phyloP scores from a whole-genome alignment of 1,140 invertebrate genomes.

The Sitobion miscanthi region DNA sequence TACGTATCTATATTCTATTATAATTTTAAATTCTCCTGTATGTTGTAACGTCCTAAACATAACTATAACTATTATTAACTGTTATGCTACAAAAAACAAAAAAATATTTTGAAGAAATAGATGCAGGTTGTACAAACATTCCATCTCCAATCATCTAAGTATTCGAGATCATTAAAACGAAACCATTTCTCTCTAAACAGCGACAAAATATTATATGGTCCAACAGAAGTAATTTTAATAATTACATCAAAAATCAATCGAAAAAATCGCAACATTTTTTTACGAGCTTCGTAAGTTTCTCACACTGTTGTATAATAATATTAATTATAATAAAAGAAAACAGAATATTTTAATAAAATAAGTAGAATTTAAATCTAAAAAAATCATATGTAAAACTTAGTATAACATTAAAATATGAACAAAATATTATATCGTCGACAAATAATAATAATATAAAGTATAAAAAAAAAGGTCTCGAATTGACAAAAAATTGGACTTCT shows the following conservation, averaged over 20 bases:
- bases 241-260: not conserved
- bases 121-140: no score
- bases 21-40: no score
- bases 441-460: not conserved
- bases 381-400: not conserved
- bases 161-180: no score
- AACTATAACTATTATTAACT: no score
- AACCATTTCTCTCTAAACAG: no score
- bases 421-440: not conserved
- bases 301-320: not conserved
- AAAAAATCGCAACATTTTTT: not conserved
- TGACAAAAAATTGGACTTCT: constrained; percentile 4
- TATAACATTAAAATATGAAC: not conserved
- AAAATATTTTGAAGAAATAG: no score
- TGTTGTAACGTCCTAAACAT: no score
- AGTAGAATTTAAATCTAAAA: not conserved
- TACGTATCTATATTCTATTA: no score
- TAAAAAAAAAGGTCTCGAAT: not conserved
- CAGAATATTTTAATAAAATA: not conserved
- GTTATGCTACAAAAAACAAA: no score
- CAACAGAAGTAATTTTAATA: not conserved
- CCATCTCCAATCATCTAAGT: no score
- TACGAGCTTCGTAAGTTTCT: not conserved
- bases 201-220: no score
- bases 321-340: not conserved